Evolutionary conservation across 1,140 invertebrate genomes (phyloP), one percentile per base, ranked within the genome.

Genomic region (Zaprionus vittiger): DNA sequence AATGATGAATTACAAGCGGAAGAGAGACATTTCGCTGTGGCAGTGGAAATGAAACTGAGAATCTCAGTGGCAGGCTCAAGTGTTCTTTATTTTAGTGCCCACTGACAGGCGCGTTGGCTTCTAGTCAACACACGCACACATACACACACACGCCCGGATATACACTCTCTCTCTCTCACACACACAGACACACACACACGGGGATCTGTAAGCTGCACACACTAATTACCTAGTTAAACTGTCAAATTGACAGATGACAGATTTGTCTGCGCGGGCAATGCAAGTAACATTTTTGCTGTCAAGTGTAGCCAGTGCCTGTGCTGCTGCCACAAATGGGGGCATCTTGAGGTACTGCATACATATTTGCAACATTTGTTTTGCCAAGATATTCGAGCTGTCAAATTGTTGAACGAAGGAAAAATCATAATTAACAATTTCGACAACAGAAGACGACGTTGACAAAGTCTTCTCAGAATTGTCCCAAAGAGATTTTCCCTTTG

Each of bases 1-100:
- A 90, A 91, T 92, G 91, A 92, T 91, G 91, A 91, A 92, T 92
- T 90, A 87, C 91, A 91, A 92, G 81, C 91, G 91, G 91, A 92
- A 92, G 91, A 91, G 77, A 87, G 84, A 87, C 85, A 87, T 87
- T 83, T 87, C 85, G 74, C 57, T 57, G 7, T n/a, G 82, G 73
- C 83, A 72, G 52, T 74, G 68, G 47, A 69, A 73, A 77, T 73
- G 67, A 80, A 80, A 69, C 73, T 68, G 69, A 69, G 70, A 73
- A 77, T 68, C n/a, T 54, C 69, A 61, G 75, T 80, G 78, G 75
- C 79, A 87, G 84, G 49, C 84, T 87, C 84, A 87, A 87, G 85
- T 87, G 84, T 61, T 68, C 70, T 68, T 75, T 57, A 64, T 86
- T 75, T 89, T 84, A 80, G 86, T 83, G 80, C 77, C 49, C 78